These are phyloP conservation scores for Geodia barretti DNA, from an alignment of 37 sponge, comb jelly and placozoan species.

Conservation along the genomic window DNA sequence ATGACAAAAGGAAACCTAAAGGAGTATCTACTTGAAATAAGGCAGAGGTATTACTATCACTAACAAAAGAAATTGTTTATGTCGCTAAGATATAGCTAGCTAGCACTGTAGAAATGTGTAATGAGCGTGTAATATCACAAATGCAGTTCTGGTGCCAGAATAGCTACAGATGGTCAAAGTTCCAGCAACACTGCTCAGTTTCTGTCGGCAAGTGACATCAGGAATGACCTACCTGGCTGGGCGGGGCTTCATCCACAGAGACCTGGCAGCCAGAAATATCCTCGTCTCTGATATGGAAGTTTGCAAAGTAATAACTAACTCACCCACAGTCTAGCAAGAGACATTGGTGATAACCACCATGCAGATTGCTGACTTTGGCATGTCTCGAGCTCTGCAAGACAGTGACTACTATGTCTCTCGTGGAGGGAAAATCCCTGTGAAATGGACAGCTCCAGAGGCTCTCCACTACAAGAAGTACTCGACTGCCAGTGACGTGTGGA, in stretches of 20 bases:
- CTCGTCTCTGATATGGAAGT: slow-evolving; percentile 10
- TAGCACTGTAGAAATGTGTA: too few relatives aligned
- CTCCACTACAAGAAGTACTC: slow-evolving; percentile 12
- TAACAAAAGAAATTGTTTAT: too few relatives aligned
- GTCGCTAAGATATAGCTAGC: too few relatives aligned
- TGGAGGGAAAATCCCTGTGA: slow-evolving; percentile 34
- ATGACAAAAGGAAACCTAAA: slow-evolving; percentile 23
- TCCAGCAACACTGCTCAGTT: slow-evolving; percentile 16
- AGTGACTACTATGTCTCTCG: slow-evolving; percentile 13
- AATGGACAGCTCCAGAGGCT: slow-evolving; percentile 39
- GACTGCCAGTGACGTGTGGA: slow-evolving; percentile 49
- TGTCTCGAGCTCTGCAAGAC: slow-evolving; percentile 8
- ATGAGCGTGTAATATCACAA: too few relatives aligned
- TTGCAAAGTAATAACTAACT: too few relatives aligned
- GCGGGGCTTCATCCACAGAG: slow-evolving; percentile 10
- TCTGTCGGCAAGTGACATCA: slow-evolving; percentile 20
- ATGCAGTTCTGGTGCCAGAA: background rate
- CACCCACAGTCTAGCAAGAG: too few relatives aligned
- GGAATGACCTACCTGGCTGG: slow-evolving; percentile 15
- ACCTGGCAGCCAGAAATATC: slow-evolving; percentile 39
- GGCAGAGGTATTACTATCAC: background rate
- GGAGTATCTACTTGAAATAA: background rate
- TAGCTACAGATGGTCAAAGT: background rate
- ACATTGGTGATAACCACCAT: too few relatives aligned
- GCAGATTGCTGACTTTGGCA: slow-evolving; percentile 29